A percentile compares a stretch with the other conserved stretches of the same genome.
Conservation (phyloP, 1,140 invertebrate genomes). For the Drosophila ananassae region DNA sequence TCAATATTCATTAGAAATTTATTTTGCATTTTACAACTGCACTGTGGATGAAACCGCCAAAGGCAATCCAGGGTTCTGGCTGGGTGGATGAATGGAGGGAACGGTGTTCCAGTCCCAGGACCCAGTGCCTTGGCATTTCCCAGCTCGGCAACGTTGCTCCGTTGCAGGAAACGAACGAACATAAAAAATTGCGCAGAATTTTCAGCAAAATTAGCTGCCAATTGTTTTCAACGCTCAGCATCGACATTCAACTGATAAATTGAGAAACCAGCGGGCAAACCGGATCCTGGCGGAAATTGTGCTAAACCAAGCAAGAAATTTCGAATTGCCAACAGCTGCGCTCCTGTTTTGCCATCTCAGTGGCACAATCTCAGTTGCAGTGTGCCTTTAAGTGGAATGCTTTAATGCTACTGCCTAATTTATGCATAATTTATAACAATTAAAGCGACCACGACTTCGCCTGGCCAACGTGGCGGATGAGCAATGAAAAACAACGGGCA, state of each 20-base stretch:
- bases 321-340: conserved; percentile 59
- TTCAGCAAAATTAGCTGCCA: conserved; percentile 80
- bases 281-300: conserved; percentile 61
- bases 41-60: conserved; percentile 37
- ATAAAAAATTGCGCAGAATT: conserved; percentile 70
- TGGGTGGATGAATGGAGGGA: background rate
- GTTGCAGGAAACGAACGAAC: conserved; percentile 34
- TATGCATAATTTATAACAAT: conserved; percentile 72
- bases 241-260: conserved; percentile 76
- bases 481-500: conserved; percentile 56
- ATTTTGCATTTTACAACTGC: conserved; percentile 76
- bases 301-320: conserved; percentile 75
- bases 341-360: conserved; percentile 8
- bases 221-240: conserved; percentile 69
- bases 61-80: conserved; percentile 26
- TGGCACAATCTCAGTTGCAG: conserved; percentile 7
- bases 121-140: conserved; percentile 28
- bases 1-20: conserved; percentile 82
- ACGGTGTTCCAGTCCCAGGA: conserved; percentile 25
- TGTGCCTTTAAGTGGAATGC: conserved; percentile 30
- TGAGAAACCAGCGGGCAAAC: conserved; percentile 27
- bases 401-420: conserved; percentile 51
- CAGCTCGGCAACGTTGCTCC: conserved; percentile 1
- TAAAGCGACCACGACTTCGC: conserved; percentile 47
- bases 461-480: conserved; percentile 58